Evolutionary conservation across 2,888 invertebrate genomes (phyloP).

Genomic region (Drosophila subsilvestris): DNA sequence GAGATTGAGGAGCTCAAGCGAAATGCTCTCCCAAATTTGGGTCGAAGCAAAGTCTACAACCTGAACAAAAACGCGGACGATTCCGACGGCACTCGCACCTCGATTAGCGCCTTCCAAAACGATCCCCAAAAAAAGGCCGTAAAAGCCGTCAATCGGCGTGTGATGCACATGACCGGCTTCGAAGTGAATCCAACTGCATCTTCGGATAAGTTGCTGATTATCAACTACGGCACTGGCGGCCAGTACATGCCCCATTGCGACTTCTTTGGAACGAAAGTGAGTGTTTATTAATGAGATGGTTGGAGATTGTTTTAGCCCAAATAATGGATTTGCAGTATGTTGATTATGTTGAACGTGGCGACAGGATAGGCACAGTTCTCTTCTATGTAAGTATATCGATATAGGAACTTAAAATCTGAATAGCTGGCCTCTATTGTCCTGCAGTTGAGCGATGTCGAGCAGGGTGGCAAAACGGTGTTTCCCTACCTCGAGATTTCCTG

Average conservation of each 20-base stretch:
- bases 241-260: constrained; percentile 85
- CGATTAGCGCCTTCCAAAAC: constrained; percentile 46
- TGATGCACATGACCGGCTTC: constrained; percentile 85
- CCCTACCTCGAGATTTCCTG: constrained; percentile 92
- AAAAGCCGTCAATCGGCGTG: constrained; percentile 83
- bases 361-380: constrained; percentile 62
- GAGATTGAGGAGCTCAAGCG: constrained; percentile 86
- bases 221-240: constrained; percentile 82
- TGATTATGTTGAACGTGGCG: background rate
- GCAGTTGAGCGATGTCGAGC: constrained; percentile 96
- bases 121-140: constrained; percentile 70
- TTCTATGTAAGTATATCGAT: constrained; percentile 62
- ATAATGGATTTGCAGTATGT: constrained; percentile 14
- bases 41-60: constrained; percentile 23
- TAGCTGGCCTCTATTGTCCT: constrained; percentile 25
- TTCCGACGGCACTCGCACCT: constrained; percentile 33
- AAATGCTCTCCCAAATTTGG: constrained; percentile 85
- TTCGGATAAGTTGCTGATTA: constrained; percentile 86
- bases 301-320: background rate
- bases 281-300: background rate
- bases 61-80: fast-evolving
- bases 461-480: constrained; percentile 98
- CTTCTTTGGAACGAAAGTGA: constrained; percentile 20
- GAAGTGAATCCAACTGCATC: constrained; percentile 83
- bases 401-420: background rate